phyloP scores from a whole-genome alignment of 1,140 invertebrate genomes.

The Drosophila jambulina region DNA sequence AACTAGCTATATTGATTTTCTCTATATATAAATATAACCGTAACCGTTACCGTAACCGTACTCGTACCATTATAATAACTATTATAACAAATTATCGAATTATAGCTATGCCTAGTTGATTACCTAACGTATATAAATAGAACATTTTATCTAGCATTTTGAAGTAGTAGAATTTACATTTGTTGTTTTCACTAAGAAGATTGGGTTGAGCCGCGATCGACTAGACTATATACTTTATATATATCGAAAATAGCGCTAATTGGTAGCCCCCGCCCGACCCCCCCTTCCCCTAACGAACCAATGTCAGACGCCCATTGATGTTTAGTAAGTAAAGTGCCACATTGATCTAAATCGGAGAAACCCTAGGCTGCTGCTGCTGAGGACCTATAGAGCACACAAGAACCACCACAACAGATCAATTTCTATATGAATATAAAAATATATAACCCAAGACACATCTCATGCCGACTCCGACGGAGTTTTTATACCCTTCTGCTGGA shows the following conservation, averaged over 20 bases:
- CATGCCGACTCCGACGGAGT: constrained; percentile 40
- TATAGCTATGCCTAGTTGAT: constrained; percentile 76
- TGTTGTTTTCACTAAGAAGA: constrained; percentile 71
- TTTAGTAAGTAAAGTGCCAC: constrained; percentile 63
- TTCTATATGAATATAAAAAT: constrained; percentile 38
- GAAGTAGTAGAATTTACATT: constrained; percentile 75
- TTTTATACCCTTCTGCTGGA: constrained; percentile 72
- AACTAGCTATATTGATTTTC: constrained; percentile 60
- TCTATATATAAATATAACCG: constrained; percentile 40
- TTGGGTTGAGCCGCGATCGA: constrained; percentile 50
- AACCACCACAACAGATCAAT: constrained; percentile 51
- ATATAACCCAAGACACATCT: constrained; percentile 26
- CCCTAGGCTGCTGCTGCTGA: constrained; percentile 70
- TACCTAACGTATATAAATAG: constrained; percentile 72
- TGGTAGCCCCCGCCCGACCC: constrained; percentile 35
- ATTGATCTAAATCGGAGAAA: constrained; percentile 42
- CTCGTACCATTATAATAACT: constrained; percentile 48
- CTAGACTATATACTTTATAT: constrained; percentile 28
- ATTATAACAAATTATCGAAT: constrained; percentile 48
- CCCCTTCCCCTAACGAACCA: constrained; percentile 27
- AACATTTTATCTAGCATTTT: constrained; percentile 79
- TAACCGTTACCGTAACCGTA: constrained; percentile 16
- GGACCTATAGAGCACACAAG: constrained; percentile 73
- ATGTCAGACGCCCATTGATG: constrained; percentile 62
- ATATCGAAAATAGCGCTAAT: constrained; percentile 39